Percentiles rank a stretch among this genome's conserved stretches.
Evolutionary conservation across 2,797 vertebrate species (phyloP).

Genomic region (Psittacula echo): DNA sequence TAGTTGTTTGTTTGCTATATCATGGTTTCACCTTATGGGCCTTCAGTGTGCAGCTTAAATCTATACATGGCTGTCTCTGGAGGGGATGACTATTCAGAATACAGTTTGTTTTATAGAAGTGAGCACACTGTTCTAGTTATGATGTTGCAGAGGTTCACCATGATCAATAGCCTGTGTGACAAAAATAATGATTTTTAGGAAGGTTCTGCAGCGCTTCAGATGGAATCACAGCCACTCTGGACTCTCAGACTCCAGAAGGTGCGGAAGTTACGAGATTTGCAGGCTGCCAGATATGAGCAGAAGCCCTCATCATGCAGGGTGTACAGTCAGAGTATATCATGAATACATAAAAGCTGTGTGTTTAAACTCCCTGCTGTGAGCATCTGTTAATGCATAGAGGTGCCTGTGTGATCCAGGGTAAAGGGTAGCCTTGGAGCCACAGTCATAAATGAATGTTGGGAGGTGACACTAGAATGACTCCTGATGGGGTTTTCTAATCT

Average conservation of each 20-base stretch:
- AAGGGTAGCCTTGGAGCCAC: not conserved
- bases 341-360: slow-evolving; percentile 26
- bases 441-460: not conserved
- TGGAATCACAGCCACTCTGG: not conserved
- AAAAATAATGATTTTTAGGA: not conserved
- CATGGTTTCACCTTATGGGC: not conserved
- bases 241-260: slow-evolving; percentile 1
- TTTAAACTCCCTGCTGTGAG: slow-evolving; percentile 51
- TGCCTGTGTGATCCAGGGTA: not conserved
- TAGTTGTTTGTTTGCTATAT: not conserved
- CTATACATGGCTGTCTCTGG: not conserved
- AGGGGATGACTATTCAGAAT: not conserved
- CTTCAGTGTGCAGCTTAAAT: not conserved
- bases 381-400: slow-evolving; percentile 7
- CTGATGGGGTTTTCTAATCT: not conserved
- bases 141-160: not conserved
- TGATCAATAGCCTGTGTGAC: not conserved
- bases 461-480: not conserved
- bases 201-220: not conserved
- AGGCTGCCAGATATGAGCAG: slow-evolving; percentile 24
- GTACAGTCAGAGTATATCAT: not conserved
- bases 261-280: not conserved
- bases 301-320: not conserved
- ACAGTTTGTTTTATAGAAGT: not conserved
- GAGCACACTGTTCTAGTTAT: fast-evolving